Conservation (phyloP, 2,113 vertebrate genomes). For the crab-eating macaque (Macaca fascicularis) region DNA sequence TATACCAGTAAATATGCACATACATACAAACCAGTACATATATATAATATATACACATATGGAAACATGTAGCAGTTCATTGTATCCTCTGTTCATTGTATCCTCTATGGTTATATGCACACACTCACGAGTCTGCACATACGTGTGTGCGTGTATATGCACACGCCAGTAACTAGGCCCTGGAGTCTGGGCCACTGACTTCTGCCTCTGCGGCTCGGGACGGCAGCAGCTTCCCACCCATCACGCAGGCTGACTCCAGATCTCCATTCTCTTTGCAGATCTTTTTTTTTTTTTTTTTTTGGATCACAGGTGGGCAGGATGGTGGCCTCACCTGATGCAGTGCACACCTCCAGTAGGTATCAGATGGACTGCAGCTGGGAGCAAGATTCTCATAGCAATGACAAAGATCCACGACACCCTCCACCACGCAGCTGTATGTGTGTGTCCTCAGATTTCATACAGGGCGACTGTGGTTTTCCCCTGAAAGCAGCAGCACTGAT, state of each 20-base stretch:
- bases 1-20: not conserved
- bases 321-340: not conserved
- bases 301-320: too few species aligned
- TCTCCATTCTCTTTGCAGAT: not conserved
- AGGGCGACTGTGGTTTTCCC: not conserved
- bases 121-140: not conserved
- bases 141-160: fast-evolving
- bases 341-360: too few species aligned
- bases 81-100: too few species aligned
- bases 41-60: fast-evolving
- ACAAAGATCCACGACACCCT: not conserved
- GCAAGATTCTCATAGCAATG: not conserved
- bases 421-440: not conserved
- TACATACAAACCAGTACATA: not conserved
- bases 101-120: too few species aligned
- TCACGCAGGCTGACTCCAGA: fast-evolving
- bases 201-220: not conserved
- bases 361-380: not conserved
- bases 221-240: not conserved
- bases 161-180: fast-evolving
- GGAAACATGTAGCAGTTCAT: too few species aligned
- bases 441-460: not conserved
- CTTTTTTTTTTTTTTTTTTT: too few species aligned
- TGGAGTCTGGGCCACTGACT: not conserved
- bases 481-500: not conserved